Evolutionary conservation across 2,797 vertebrate genomes (phyloP).

Genomic region (Sternarchorhynchus goeldii): DNA sequence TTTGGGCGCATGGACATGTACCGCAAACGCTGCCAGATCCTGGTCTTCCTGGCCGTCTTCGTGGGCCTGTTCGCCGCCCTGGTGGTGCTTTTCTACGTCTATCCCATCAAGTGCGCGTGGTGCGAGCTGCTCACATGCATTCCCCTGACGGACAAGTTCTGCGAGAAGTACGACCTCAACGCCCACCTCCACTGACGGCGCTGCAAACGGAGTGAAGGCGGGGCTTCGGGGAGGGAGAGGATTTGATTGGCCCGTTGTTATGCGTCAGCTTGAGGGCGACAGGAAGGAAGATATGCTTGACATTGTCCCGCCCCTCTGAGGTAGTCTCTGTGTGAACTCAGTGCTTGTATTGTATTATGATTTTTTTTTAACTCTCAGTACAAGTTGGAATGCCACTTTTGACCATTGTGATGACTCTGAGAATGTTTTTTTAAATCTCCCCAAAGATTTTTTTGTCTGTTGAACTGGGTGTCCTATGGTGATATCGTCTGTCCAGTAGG

Average conservation of each 20-base stretch:
- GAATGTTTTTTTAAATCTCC: slow-evolving; percentile 48
- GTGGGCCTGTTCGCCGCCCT: slow-evolving; percentile 92
- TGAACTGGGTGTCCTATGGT: slow-evolving; percentile 57
- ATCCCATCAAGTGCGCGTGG: slow-evolving; percentile 95
- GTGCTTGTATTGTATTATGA: slow-evolving; percentile 64
- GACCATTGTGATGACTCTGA: slow-evolving; percentile 58
- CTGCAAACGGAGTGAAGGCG: background rate
- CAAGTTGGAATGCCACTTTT: slow-evolving; percentile 63
- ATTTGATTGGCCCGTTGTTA: slow-evolving; percentile 22
- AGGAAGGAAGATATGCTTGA: slow-evolving; percentile 29
- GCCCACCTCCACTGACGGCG: slow-evolving; percentile 90
- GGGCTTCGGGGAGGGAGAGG: slow-evolving; percentile 27
- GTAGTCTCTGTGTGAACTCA: slow-evolving; percentile 67
- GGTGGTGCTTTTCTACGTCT: slow-evolving; percentile 94
- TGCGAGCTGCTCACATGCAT: slow-evolving; percentile 98
- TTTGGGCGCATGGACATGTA: slow-evolving; percentile 96
- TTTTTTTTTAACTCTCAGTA: slow-evolving; percentile 65
- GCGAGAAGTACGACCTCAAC: slow-evolving; percentile 97
- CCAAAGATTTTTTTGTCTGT: slow-evolving; percentile 61
- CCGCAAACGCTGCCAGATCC: slow-evolving; percentile 97
- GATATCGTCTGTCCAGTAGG: slow-evolving; percentile 13
- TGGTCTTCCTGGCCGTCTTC: slow-evolving; percentile 91
- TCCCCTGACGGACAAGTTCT: slow-evolving; percentile 99
- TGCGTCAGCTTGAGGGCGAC: slow-evolving; percentile 42
- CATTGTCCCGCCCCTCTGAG: slow-evolving; percentile 38